These are phyloP conservation scores for Platycnemis pennipes DNA, from an alignment of 2,888 invertebrate genomes.

Conservation along the genomic window DNA sequence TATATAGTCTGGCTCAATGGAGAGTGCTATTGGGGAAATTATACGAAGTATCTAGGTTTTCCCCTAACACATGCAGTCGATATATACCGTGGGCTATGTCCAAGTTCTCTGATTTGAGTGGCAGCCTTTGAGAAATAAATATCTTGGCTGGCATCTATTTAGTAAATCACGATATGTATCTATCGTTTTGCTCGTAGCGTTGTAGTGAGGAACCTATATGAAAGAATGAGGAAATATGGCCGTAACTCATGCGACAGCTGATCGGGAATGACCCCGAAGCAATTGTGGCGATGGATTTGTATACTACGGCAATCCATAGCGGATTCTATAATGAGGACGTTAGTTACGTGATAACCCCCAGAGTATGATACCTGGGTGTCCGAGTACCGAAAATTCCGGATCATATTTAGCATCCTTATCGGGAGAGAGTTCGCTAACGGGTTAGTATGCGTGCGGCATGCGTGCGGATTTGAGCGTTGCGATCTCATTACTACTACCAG, in stretches of 20 bases:
- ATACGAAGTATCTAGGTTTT: no score
- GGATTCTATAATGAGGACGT: background rate
- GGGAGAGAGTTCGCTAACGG: background rate
- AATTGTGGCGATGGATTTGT: background rate
- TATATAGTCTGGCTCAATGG: no score
- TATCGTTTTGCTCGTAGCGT: no score
- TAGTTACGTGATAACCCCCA: background rate
- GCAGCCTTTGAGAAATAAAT: no score
- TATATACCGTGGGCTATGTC: no score
- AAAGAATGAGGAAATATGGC: background rate
- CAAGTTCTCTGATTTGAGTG: no score
- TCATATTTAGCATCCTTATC: background rate
- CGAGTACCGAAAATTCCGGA: background rate
- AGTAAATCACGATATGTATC: no score
- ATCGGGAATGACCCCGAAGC: background rate
- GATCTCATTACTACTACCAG: background rate
- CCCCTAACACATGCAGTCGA: no score
- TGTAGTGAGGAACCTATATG: no score
- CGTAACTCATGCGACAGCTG: background rate
- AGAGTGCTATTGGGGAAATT: no score
- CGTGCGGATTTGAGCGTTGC: background rate
- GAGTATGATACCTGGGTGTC: background rate
- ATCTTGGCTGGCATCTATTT: no score
- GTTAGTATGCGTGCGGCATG: background rate
- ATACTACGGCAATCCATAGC: background rate